These are phyloP conservation scores for Oryzias sinensis DNA, from an alignment of 2,797 vertebrate genomes.

Conservation along the genomic window DNA sequence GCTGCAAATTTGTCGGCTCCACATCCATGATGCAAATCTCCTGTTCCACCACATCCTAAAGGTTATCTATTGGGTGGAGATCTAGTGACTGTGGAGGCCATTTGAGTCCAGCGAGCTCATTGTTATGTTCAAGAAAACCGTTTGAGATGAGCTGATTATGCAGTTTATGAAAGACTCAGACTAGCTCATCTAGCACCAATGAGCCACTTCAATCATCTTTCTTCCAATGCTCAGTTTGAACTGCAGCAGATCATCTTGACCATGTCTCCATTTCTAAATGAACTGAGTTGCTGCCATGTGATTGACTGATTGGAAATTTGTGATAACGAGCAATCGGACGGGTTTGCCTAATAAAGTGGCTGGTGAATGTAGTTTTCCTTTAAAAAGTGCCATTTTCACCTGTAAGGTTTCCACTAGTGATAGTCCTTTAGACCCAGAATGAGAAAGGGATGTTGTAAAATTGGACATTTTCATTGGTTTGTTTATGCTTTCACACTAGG, in stretches of 20 bases:
- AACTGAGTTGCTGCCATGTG: too few species aligned
- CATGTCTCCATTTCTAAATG: too few species aligned
- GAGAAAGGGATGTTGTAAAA: constrained; percentile 5
- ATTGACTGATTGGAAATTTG: too few species aligned
- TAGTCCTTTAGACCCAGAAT: not conserved
- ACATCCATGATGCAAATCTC: constrained; percentile 51
- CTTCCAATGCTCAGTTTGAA: too few species aligned
- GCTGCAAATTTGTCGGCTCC: constrained; percentile 46
- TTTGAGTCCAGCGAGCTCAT: not conserved
- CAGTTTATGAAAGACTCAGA: too few species aligned
- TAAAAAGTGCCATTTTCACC: constrained; percentile 20
- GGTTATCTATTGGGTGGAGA: not conserved
- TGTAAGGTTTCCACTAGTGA: not conserved
- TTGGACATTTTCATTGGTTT: constrained; percentile 10
- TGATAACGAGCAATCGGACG: too few species aligned
- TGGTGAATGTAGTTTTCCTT: not conserved
- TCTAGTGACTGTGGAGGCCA: not conserved
- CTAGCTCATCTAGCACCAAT: too few species aligned
- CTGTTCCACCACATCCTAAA: constrained; percentile 35
- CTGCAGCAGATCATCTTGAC: too few species aligned
- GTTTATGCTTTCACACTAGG: not conserved
- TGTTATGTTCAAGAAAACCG: too few species aligned
- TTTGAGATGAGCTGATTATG: too few species aligned
- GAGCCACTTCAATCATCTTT: too few species aligned
- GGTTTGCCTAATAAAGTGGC: too few species aligned